Evolutionary conservation across 2,797 vertebrate genomes (phyloP).

Genomic region (Centroberyx gerrardi): DNA sequence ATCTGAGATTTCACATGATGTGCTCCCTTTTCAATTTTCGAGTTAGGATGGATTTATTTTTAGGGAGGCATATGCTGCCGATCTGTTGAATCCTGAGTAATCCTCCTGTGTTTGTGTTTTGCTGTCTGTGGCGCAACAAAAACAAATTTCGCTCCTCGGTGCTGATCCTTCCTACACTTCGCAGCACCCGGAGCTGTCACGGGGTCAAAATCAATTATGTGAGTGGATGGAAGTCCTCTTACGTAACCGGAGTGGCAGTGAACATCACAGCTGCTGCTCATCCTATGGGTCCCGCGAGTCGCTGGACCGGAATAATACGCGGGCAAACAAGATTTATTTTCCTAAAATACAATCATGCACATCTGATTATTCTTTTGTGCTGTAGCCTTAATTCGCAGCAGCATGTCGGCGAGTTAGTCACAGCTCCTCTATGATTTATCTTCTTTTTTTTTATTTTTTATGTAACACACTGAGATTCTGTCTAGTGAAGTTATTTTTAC

Average conservation of each 20-base stretch:
- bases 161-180: conserved; percentile 50
- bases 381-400: conserved; percentile 46
- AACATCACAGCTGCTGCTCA: conserved; percentile 72
- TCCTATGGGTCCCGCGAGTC: conserved; percentile 53
- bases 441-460: conserved; percentile 45
- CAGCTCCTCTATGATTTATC: conserved; percentile 44
- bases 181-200: conserved; percentile 52
- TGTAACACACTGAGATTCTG: conserved; percentile 54
- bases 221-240: conserved; percentile 76
- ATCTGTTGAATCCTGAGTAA: conserved; percentile 28
- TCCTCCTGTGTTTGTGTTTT: conserved; percentile 54
- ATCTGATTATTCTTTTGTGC: conserved; percentile 19
- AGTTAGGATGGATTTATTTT: background rate
- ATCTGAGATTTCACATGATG: conserved; percentile 1
- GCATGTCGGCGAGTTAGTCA: conserved; percentile 50
- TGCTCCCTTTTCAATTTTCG: background rate
- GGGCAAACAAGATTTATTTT: conserved; percentile 51
- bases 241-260: conserved; percentile 71
- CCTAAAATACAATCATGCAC: conserved; percentile 33
- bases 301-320: conserved; percentile 46
- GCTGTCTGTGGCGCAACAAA: conserved; percentile 1
- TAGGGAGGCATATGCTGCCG: background rate
- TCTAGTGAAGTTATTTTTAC: conserved; percentile 71
- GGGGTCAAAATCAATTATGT: conserved; percentile 76
- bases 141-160: background rate